These are phyloP conservation scores for Chrysogorgia sp. DNA, from an alignment of 92 coral and sea anemone species.

Conservation along the genomic window DNA sequence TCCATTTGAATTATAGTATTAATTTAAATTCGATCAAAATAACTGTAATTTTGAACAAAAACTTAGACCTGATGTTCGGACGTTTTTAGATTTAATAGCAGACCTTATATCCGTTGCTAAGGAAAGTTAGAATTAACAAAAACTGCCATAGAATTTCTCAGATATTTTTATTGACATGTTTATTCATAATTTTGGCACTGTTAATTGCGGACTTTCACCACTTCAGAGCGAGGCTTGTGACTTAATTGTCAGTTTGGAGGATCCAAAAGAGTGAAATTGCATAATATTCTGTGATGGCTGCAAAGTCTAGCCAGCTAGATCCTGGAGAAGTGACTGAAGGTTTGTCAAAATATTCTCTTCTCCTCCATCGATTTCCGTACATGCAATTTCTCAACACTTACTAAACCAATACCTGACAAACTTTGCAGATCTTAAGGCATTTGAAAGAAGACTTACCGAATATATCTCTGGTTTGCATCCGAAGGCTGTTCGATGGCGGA, in stretches of 20 bases:
- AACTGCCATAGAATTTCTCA: too few species aligned
- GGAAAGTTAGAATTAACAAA: too few species aligned
- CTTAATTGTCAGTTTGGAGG: slow-evolving; percentile 25
- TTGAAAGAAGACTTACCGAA: slow-evolving; percentile 92
- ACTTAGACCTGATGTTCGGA: too few species aligned
- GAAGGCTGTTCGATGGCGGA: slow-evolving; percentile 87
- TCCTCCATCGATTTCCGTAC: neutral
- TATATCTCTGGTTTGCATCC: slow-evolving; percentile 79
- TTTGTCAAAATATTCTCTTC: slow-evolving; percentile 9
- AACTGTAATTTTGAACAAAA: too few species aligned
- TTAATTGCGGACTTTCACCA: too few species aligned
- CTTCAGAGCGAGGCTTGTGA: too few species aligned
- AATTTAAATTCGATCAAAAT: too few species aligned
- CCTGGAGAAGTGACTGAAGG: slow-evolving; percentile 93
- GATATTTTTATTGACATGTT: too few species aligned
- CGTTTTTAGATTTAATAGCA: too few species aligned
- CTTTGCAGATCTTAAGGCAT: slow-evolving; percentile 90
- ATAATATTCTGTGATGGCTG: slow-evolving; percentile 48
- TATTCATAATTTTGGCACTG: too few species aligned
- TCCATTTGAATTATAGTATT: too few species aligned
- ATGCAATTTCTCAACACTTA: neutral
- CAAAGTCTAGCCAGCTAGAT: slow-evolving; percentile 58
- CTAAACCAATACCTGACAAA: neutral
- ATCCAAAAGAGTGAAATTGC: slow-evolving; percentile 8
- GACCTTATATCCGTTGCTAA: too few species aligned